These are phyloP conservation scores for Fistularia commersonii DNA, from an alignment of 2,797 vertebrate species.

Conservation along the genomic window DNA sequence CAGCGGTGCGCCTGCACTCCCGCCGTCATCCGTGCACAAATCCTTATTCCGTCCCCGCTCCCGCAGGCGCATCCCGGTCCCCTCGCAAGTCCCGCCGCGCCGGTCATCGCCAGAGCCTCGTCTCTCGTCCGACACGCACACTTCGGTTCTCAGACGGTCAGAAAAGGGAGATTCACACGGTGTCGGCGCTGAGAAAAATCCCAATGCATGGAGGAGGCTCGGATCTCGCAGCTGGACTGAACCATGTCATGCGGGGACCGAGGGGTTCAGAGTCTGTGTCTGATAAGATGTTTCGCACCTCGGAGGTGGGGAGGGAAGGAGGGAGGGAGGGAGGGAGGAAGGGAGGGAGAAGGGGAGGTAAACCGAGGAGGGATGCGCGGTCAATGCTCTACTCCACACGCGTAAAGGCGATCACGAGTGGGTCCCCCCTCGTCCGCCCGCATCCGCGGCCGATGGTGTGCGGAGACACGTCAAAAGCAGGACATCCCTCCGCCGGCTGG, in stretches of 20 bases:
- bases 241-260: slow-evolving; percentile 88
- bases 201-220: slow-evolving; percentile 92
- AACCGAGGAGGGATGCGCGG: slow-evolving; percentile 45
- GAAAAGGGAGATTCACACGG: slow-evolving; percentile 75
- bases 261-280: slow-evolving; percentile 72
- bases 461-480: slow-evolving; percentile 19
- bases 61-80: slow-evolving; percentile 81
- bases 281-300: slow-evolving; percentile 70
- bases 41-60: slow-evolving; percentile 78
- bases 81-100: slow-evolving; percentile 69
- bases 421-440: slow-evolving; percentile 28
- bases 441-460: slow-evolving; percentile 30
- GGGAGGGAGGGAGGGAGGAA: slow-evolving; percentile 6
- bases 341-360: slow-evolving; percentile 8
- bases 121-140: slow-evolving; percentile 47
- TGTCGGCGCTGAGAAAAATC: slow-evolving; percentile 87
- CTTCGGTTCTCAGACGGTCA: slow-evolving; percentile 76
- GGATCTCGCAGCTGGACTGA: slow-evolving; percentile 97
- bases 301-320: slow-evolving; percentile 24
- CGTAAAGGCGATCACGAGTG: slow-evolving; percentile 36
- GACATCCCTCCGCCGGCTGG: slow-evolving; percentile 46
- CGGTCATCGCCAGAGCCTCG: slow-evolving; percentile 69
- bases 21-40: slow-evolving; percentile 84
- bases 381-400: slow-evolving; percentile 46
- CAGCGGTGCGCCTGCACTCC: slow-evolving; percentile 82